These are phyloP conservation scores for Operophtera brumata DNA, from an alignment of 2,888 invertebrate genomes.

Conservation along the genomic window DNA sequence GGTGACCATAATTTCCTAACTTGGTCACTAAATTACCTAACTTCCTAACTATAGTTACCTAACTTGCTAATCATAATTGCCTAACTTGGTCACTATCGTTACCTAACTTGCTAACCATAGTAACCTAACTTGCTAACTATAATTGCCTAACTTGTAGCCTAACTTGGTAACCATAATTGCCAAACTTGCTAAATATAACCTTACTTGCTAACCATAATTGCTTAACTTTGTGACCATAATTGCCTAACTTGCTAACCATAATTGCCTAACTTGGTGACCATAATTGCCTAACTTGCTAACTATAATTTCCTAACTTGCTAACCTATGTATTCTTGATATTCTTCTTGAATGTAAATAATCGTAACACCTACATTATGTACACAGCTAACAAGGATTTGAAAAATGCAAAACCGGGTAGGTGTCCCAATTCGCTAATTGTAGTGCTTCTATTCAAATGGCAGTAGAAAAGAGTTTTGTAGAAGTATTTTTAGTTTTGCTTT, in stretches of 20 bases:
- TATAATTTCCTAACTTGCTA: no score
- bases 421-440: slow-evolving; percentile 22
- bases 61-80: no score
- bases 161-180: no score
- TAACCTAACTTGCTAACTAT: not conserved
- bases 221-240: no score
- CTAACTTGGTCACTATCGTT: not conserved
- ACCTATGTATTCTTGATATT: slow-evolving; percentile 15
- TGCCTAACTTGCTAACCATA: no score
- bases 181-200: no score
- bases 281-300: not conserved
- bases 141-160: no score
- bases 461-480: not conserved
- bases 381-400: slow-evolving; percentile 60
- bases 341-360: slow-evolving; percentile 39
- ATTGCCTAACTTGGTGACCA: not conserved
- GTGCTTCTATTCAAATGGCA: not conserved
- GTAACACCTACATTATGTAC: slow-evolving; percentile 48
- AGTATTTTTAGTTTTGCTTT: no score
- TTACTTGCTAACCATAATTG: no score
- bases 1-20: no score
- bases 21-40: no score
- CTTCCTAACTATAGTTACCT: no score
- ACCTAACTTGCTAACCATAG: not conserved
- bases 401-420: slow-evolving; percentile 59